Evolutionary conservation across 2,797 vertebrate species (phyloP).

Genomic region (Chloroceryle amazona): DNA sequence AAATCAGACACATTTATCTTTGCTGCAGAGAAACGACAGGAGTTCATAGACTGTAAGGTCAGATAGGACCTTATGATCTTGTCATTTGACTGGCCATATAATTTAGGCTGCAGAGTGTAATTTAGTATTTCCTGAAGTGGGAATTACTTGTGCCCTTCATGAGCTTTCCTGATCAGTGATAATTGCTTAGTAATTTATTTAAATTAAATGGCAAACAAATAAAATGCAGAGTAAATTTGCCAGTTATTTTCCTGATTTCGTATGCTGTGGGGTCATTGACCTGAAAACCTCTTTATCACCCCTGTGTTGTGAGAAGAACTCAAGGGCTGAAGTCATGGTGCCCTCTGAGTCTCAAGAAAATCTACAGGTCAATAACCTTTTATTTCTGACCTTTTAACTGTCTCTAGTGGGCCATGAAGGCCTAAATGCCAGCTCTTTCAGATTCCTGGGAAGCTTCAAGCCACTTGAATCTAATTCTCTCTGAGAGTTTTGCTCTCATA

Average conservation of each 20-base stretch:
- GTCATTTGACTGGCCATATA: not conserved
- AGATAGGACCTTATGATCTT: not conserved
- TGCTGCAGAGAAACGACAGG: not conserved
- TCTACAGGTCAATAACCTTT: conserved; percentile 83
- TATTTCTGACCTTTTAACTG: conserved; percentile 82
- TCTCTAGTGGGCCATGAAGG: conserved; percentile 82
- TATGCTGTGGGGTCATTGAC: conserved; percentile 67
- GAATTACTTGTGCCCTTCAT: not conserved
- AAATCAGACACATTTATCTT: not conserved
- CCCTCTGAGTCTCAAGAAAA: conserved; percentile 69
- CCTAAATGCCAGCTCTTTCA: conserved; percentile 76
- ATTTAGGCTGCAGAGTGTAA: not conserved
- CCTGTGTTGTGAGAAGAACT: conserved; percentile 64
- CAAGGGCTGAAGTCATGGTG: conserved; percentile 40
- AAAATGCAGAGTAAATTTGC: conserved; percentile 54
- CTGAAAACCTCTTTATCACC: conserved; percentile 73
- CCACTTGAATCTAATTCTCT: conserved; percentile 77
- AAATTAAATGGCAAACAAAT: conserved; percentile 10
- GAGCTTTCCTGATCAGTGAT: not conserved
- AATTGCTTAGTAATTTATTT: conserved; percentile 45
- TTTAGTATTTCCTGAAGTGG: not conserved
- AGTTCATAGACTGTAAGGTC: not conserved
- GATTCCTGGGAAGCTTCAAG: conserved; percentile 77
- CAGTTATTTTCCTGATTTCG: conserved; percentile 50
- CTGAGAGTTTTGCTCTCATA: conserved; percentile 75